Evolutionary conservation across 2,888 invertebrate genomes (phyloP), one percentile per base, ranked within the genome.

Genomic region (Netelia inedita): DNA sequence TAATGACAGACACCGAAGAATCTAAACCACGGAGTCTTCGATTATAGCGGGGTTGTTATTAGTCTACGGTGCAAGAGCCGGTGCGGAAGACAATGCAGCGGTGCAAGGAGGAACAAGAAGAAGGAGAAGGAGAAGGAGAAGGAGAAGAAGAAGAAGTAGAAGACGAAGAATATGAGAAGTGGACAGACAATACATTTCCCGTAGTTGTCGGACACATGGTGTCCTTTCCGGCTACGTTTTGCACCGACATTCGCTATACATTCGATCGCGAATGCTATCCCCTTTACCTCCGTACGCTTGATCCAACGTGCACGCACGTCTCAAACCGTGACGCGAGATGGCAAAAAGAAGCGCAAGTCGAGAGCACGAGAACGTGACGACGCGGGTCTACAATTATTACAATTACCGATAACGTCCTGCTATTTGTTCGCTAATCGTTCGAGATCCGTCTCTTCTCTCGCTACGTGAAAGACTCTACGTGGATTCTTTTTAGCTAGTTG

Each of bases 361-460:
- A 23, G 63, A 11, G 28, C 69, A 21, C 19, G 11, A 59, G 73
- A 71, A 83, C 71, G 82, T 83, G 83, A 63, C 79, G 81, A 82
- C 80, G 81, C 80, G 87, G 83, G 72, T 80, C 90, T 90, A 91
- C 92, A 92, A 93, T 93, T 93, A 93, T 92, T 92, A 92, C 92
- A 93, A 93, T 93, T 93, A 92, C 91, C 87, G 88, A 89, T 90
- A 92, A 93, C 90, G 91, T 89, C 91, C 91, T 89, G 91, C 89
- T 90, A 92, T 92, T 93, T 92, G 92, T 91, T 89, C 90, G 91
- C 90, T 93, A 92, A 93, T 93, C 91, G 92, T 90, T 91, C 90
- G 89, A 89, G 88, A 88, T 89, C 79, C 50, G 43, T 69, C 57
- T 74, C 35, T 63, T 35, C 23, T 43, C 16, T 41, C 66, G 21